Base-by-base conservation (phyloP, 2,113 vertebrate genomes). In the Nothoprocta perdicaria region DNA sequence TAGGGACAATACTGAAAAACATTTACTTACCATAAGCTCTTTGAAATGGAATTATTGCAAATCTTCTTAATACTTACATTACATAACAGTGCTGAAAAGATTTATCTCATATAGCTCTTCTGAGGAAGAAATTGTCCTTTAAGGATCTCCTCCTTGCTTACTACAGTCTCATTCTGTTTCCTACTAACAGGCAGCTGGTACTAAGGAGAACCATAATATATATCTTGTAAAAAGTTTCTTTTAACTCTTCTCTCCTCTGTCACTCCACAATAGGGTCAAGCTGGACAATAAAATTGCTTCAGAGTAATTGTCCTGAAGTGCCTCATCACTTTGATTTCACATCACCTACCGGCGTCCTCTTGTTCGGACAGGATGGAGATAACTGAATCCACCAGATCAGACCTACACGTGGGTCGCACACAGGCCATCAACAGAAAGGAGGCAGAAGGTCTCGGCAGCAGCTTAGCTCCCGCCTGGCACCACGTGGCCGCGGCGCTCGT, bases 341-440 rank as follows among this genome's bases (percentile, higher is more conserved):
- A 52, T 4, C 33, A 45, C 22, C 46, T 11, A 24, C 1, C 26
- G 10, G 22, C 6, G 12, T 5, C 31, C 33, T 13, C 53, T 46
- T 26, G 14, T 40, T 53, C 41, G 15, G 19, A 17, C 0, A 55
- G 74, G 43, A 48, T 12, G 61, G 26, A 26, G 11, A 22, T 60
- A 16, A 8, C 62, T 3, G 1, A 10, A 26, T 12, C 40, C 40
- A 11, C 16, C 62, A 75, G 31, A 45, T 9, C 35, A 29, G 55
- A 9, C 14, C 3, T 52, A 0, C 3, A 4, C 14, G n/a, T 35
- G n/a, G 19, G 11, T 18, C 23, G 55, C 35, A 6, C 0, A 1
- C 2, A 11, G 61, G 53, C 29, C 14, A 75, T 24, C 14, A 29
- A 31, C 3, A 3, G 68, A 10, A 45, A 60, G 63, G 7, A 72